Percentiles rank a stretch among this genome's conserved stretches.
Evolutionary conservation across 2,888 invertebrate species (phyloP).

Genomic region (Volucella zonaria): DNA sequence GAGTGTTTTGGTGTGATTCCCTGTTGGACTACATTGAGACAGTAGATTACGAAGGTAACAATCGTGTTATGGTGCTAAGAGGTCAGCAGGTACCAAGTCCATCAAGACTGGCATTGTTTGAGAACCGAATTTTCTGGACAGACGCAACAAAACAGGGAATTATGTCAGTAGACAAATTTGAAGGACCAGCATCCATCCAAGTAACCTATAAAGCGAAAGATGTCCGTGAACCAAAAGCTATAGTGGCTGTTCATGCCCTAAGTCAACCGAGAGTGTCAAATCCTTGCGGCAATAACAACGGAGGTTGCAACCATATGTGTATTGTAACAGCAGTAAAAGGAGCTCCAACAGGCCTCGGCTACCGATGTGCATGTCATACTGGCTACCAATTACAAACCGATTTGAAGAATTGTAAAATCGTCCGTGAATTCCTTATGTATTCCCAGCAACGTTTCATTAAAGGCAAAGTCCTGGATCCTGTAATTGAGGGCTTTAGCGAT

Average conservation of each 20-base stretch:
- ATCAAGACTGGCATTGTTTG: constrained; percentile 91
- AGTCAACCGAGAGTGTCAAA: constrained; percentile 90
- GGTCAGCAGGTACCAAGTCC: constrained; percentile 94
- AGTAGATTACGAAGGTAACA: constrained; percentile 94
- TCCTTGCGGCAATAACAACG: constrained; percentile 94
- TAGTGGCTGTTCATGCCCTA: constrained; percentile 91
- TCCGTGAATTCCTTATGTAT: constrained; percentile 95
- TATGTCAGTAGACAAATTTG: constrained; percentile 93
- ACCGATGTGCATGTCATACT: constrained; percentile 95
- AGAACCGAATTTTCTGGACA: constrained; percentile 94
- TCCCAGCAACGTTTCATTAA: constrained; percentile 98
- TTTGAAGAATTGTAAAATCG: constrained; percentile 90
- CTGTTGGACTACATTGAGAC: constrained; percentile 97
- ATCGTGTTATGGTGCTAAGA: constrained; percentile 90
- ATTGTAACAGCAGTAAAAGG: constrained; percentile 91
- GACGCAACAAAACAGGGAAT: constrained; percentile 95
- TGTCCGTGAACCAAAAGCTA: constrained; percentile 91
- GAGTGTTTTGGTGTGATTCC: constrained; percentile 98
- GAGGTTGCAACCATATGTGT: constrained; percentile 96
- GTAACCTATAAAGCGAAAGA: constrained; percentile 91
- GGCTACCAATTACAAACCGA: constrained; percentile 91
- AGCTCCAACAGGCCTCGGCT: constrained; percentile 88
- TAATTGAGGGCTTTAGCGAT: constrained; percentile 95
- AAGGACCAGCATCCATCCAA: constrained; percentile 90
- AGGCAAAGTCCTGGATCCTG: constrained; percentile 94